These are phyloP conservation scores for Strigops habroptila DNA, from an alignment of 2,113 vertebrate genomes.

Conservation along the genomic window DNA sequence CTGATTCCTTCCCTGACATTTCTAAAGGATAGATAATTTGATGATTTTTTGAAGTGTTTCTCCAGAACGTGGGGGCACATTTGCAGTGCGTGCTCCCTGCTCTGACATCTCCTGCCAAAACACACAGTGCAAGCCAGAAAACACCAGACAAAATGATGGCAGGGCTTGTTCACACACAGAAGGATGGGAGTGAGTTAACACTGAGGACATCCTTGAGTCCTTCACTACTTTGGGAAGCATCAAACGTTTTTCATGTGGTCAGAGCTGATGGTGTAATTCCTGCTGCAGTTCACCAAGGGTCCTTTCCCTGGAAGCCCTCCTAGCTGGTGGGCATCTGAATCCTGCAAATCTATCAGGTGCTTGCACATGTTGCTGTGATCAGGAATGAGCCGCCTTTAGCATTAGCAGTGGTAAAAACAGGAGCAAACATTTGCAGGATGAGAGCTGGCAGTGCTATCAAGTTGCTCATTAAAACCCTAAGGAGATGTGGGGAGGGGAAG, in stretches of 20 bases:
- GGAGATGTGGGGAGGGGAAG: too few relatives aligned
- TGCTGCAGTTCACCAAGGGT: background rate
- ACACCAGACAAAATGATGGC: background rate
- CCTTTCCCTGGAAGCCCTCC: background rate
- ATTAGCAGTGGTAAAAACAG: rapidly evolving
- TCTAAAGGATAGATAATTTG: background rate
- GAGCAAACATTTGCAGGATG: rapidly evolving
- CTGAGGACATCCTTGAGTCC: rapidly evolving
- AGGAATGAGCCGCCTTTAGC: background rate
- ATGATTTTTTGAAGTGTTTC: background rate
- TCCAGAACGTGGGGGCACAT: background rate
- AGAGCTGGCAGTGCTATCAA: too few relatives aligned
- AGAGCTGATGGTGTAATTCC: background rate
- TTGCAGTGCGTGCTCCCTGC: rapidly evolving
- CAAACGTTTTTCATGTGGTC: rapidly evolving
- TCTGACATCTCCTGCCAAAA: background rate
- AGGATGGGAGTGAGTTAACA: background rate
- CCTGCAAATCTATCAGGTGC: background rate
- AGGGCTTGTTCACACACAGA: background rate
- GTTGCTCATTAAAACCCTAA: rapidly evolving
- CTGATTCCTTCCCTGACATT: background rate
- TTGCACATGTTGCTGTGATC: rapidly evolving
- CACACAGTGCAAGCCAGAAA: rapidly evolving
- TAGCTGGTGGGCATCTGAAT: background rate
- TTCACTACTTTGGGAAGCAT: background rate